These are phyloP conservation scores for Aurelia sp. DNA, from an alignment of 30 jellyfish, hydroid and myxozoan species.

Conservation along the genomic window DNA sequence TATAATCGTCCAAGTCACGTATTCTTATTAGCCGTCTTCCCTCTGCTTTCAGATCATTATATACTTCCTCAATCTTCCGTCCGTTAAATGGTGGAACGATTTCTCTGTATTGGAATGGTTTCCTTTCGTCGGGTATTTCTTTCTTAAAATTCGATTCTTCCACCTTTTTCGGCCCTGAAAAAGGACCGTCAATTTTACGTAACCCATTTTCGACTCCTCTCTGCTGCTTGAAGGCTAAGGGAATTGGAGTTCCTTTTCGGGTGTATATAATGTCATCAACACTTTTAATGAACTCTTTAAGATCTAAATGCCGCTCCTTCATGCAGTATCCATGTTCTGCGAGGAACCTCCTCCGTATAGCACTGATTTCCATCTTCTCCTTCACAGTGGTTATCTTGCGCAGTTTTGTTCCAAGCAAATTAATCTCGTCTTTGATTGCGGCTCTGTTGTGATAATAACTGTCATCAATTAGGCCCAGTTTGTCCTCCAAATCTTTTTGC, in stretches of 20 bases:
- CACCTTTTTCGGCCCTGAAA: too few species aligned
- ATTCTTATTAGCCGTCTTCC: background rate
- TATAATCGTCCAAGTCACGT: background rate
- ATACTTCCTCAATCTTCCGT: constrained; percentile 51
- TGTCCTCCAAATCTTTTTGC: constrained; percentile 27
- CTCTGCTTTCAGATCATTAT: constrained; percentile 32
- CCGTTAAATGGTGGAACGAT: constrained; percentile 61
- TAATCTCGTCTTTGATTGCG: constrained; percentile 4
- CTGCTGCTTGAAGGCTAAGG: background rate
- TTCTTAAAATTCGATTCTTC: constrained; percentile 6
- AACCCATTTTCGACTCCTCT: too few species aligned
- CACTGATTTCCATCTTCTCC: constrained; percentile 54
- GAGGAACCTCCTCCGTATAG: constrained; percentile 49
- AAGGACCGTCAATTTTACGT: too few species aligned
- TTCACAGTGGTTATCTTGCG: constrained; percentile 4
- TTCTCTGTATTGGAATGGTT: constrained; percentile 26
- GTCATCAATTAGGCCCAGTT: constrained; percentile 16
- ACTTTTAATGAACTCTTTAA: constrained; percentile 18
- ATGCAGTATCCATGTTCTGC: constrained; percentile 52
- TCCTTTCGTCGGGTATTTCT: background rate
- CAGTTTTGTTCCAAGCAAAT: constrained; percentile 14
- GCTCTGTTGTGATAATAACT: background rate
- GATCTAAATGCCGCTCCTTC: constrained; percentile 7
- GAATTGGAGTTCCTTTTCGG: constrained; percentile 30
- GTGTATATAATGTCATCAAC: constrained; percentile 26